phyloP scores from a whole-genome alignment of 2,888 invertebrate species.

The Silvanus unidentatus region DNA sequence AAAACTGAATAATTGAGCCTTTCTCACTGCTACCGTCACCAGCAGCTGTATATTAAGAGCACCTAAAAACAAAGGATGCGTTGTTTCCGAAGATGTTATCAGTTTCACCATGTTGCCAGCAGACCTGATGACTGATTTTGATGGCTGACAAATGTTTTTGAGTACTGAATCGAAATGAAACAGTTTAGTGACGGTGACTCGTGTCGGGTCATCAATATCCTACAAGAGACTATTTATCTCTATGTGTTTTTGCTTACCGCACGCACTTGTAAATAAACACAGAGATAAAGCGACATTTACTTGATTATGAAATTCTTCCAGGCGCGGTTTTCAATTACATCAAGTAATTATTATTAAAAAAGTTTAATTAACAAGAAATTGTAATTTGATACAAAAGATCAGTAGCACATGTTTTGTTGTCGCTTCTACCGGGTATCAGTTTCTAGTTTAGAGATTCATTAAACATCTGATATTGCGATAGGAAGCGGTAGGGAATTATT shows the following conservation, averaged over 20 bases:
- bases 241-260: not conserved
- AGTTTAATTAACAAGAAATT: too few relatives aligned
- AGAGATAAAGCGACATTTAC: too few relatives aligned
- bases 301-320: too few relatives aligned
- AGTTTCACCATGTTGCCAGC: constrained; percentile 16
- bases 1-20: constrained; percentile 26
- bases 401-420: constrained; percentile 4
- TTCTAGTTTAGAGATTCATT: constrained; percentile 4
- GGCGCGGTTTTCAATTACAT: too few relatives aligned
- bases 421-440: constrained; percentile 6
- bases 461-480: constrained; percentile 6
- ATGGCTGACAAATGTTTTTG: not conserved
- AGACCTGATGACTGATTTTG: constrained; percentile 18
- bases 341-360: too few relatives aligned
- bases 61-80: constrained; percentile 1
- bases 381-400: constrained; percentile 4
- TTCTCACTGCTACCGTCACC: constrained; percentile 22
- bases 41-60: constrained; percentile 16
- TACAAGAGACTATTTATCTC: constrained; percentile 8
- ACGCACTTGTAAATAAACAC: too few relatives aligned
- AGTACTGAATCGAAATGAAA: not conserved
- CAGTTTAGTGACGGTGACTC: not conserved
- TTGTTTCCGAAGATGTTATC: constrained; percentile 18
- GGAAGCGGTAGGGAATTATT: not conserved
- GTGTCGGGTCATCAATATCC: constrained; percentile 7